Percentiles rank a stretch among this genome's conserved stretches.
Evolutionary conservation across 2,888 invertebrate species (phyloP).

Genomic region (Balanococcus diminutus): DNA sequence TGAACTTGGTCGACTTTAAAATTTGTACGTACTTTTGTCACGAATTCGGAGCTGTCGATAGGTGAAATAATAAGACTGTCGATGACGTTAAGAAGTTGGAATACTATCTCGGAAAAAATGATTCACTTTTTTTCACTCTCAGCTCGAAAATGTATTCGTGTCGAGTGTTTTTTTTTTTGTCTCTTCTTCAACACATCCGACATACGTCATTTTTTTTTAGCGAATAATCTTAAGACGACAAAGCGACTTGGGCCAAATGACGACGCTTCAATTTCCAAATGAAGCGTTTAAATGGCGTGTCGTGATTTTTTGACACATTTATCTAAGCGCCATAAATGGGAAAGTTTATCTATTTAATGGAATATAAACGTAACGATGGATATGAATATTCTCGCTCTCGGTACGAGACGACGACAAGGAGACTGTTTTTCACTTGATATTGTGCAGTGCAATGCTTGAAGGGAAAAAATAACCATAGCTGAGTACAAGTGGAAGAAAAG

Average conservation of each 20-base stretch:
- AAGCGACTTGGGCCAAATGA: neutral
- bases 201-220: constrained; percentile 2
- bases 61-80: neutral
- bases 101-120: neutral
- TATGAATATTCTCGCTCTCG: neutral
- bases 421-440: constrained; percentile 3
- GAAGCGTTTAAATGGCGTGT: constrained; percentile 16
- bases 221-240: neutral
- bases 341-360: constrained; percentile 28
- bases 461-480: neutral
- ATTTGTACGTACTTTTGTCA: neutral
- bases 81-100: neutral
- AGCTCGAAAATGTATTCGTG: neutral
- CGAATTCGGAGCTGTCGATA: neutral
- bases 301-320: constrained; percentile 21
- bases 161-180: neutral
- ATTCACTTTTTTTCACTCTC: neutral
- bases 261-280: constrained; percentile 13
- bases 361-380: constrained; percentile 11
- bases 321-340: constrained; percentile 4
- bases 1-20: neutral
- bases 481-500: neutral
- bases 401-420: neutral
- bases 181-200: neutral
- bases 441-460: neutral